Base-by-base conservation (phyloP, 1,140 invertebrate species). In the Eriosoma lanigerum region DNA sequence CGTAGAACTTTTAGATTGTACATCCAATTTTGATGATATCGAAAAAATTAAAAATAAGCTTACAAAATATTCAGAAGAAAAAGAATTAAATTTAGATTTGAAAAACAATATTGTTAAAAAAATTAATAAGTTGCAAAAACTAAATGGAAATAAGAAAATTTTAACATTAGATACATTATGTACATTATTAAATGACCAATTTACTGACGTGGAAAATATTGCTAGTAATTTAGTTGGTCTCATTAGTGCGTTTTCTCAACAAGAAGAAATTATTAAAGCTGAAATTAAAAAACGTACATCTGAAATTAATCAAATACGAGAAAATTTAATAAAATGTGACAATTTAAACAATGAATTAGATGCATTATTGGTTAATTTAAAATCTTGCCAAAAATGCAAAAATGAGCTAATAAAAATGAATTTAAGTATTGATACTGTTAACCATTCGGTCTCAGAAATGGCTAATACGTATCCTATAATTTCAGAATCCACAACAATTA, bases 291-390 rank as follows among this genome's bases (percentile, higher is more conserved):
- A 86, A 21, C 87, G 90, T 1, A 90, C 90, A 50, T 92, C 92
- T 70, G 86, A 87, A 72, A 88, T 96, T 1, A 91, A 90, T 29
- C 91, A 91, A 82, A 89, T 96, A 66, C 89, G 95, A 29, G 96
- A 97, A 85, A 89, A 92, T 66, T 90, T 97, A 1, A 92, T 95
- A 15, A 94, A 94, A 86, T 96, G 94, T 86, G 96, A 98, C 85
- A 94, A 97, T 86, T 89, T 96, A 84, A 93, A 93, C 17, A 95
- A 95, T 85, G 94, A 96, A 85, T 93, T 93, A 84, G 87, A 88
- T 12, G 93, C 95, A 84, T 90, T 96, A 60, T 86, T 89, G 38
- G 90, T 91, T 80, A 91, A 93, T 86, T 87, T 96, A n/a, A 89
- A 91, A 38, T 90, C 88, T 1, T 82, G 82, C 68, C 73, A 72